These are phyloP conservation scores for Zygogramma bicolorata DNA, from an alignment of 2,888 invertebrate species.

Conservation along the genomic window DNA sequence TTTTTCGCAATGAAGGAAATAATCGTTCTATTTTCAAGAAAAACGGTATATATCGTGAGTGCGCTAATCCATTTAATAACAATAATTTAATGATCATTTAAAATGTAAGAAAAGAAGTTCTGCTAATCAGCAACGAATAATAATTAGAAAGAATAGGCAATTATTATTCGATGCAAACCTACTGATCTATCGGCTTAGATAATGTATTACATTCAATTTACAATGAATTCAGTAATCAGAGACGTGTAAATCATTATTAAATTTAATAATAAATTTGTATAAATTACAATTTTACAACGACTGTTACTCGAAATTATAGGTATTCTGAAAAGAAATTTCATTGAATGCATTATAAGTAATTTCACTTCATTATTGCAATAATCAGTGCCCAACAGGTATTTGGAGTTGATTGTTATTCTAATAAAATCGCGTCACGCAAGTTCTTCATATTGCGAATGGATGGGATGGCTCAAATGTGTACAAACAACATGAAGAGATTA, in stretches of 20 bases:
- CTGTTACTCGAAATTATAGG: conserved; percentile 33
- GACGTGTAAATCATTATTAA: conserved; percentile 36
- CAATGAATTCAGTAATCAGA: conserved; percentile 26
- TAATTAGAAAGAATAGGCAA: conserved; percentile 34
- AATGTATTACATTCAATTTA: not conserved
- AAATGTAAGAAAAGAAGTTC: conserved; percentile 32
- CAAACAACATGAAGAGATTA: too few species aligned
- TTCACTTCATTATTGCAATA: conserved; percentile 17
- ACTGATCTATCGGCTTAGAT: conserved; percentile 33
- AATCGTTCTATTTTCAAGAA: not conserved
- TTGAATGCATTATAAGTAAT: conserved; percentile 25
- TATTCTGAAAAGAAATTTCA: conserved; percentile 22
- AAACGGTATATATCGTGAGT: conserved; percentile 30
- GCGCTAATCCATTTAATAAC: conserved; percentile 26
- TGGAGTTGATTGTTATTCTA: not conserved
- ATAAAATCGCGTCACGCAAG: not conserved
- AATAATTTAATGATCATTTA: conserved; percentile 31
- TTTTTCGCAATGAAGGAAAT: too few species aligned
- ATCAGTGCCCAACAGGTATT: conserved; percentile 13
- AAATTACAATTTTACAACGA: conserved; percentile 31
- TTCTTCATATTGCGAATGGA: too few species aligned
- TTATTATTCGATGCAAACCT: conserved; percentile 22
- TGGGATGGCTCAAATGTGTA: too few species aligned
- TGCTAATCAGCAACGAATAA: conserved; percentile 33
- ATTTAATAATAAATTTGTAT: conserved; percentile 36